Base-by-base conservation (phyloP, 2,113 vertebrate genomes). In the Gallinago paraguaiae region DNA sequence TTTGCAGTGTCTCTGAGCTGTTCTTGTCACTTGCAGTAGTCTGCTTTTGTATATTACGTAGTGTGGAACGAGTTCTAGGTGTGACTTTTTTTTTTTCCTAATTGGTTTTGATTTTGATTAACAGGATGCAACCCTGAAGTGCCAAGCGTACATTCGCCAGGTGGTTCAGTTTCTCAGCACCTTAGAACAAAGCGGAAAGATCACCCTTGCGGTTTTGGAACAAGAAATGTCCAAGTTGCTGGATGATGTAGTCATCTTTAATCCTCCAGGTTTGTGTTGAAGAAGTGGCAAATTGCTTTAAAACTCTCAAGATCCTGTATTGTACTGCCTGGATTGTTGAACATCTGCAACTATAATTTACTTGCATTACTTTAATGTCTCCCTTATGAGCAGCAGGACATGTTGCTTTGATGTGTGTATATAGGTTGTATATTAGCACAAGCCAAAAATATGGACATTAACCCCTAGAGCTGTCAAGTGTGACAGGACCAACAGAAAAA, bases 111-210 rank as follows among this genome's bases (percentile, higher is more conserved):
- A 77, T 90, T 80, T 81, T 83, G 7, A n/a, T 79, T 85, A 39
- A 48, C 86, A 99, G 99, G 98, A 99, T 96, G 98, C 98, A 69
- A 98, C 98, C 17, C 97, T 97, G 88, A 99, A 99, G 92, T 98
- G 98, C 92, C 98, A 13, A 86, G 98, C 97, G 0, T 99, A 98
- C 93, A 97, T 98, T 81, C 98, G 86, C 76, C 98, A 98, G 92
- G 97, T 98, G 93, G 98, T 99, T 93, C 98, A 98, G 43, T 99
- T 99, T 85, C 97, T 99, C 88, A 98, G 98, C 82, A 97, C 97
- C 83, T 95, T 99, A 96, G 99, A 99, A 82, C 99, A 99, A 93
- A 98, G 97, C 31, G 98, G 98, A 43, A 98, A 98, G 93, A 98
- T 99, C 89, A 98, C 97, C 63, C 96, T 99, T 88, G 94, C 91